These are phyloP conservation scores for Leucosticte australis DNA, from an alignment of 2,113 vertebrate genomes.

Conservation along the genomic window DNA sequence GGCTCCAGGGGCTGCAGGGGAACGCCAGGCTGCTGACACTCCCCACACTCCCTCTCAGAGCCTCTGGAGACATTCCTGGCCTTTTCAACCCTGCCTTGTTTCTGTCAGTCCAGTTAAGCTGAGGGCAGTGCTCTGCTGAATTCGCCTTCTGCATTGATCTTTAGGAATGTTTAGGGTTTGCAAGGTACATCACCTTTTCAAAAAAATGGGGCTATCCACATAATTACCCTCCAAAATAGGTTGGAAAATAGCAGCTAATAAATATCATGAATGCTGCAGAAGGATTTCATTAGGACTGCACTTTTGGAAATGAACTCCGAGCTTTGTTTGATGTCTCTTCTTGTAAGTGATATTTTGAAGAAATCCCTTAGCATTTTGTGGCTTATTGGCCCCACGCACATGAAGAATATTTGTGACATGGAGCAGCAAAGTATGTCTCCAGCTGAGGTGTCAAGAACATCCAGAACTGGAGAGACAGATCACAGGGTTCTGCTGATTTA, in stretches of 20 bases:
- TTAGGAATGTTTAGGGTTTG: not conserved
- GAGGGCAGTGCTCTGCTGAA: not conserved
- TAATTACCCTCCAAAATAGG: not conserved
- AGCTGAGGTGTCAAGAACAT: not conserved
- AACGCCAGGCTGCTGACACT: not conserved
- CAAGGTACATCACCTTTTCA: not conserved
- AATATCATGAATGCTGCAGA: not conserved
- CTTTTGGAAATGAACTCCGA: not conserved
- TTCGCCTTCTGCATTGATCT: not conserved
- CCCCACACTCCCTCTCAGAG: not conserved
- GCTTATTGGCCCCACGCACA: not conserved
- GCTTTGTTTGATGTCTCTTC: slow-evolving; percentile 13
- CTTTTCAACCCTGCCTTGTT: slow-evolving; percentile 38
- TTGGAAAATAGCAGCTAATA: slow-evolving; percentile 22
- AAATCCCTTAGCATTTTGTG: not conserved
- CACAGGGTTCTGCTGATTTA: not conserved
- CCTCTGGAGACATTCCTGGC: not conserved
- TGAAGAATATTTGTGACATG: slow-evolving; percentile 8
- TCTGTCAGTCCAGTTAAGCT: not conserved
- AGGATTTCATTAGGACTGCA: slow-evolving; percentile 4
- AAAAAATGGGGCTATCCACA: not conserved
- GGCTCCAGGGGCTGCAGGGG: not conserved
- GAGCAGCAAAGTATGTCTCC: slow-evolving; percentile 3
- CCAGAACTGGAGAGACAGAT: not conserved
- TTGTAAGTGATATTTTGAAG: slow-evolving; percentile 1